A percentile compares a stretch with the other conserved stretches of the same genome.
Evolutionary conservation across 2,113 vertebrate species (phyloP).

Genomic region (Peromyscus leucopus): DNA sequence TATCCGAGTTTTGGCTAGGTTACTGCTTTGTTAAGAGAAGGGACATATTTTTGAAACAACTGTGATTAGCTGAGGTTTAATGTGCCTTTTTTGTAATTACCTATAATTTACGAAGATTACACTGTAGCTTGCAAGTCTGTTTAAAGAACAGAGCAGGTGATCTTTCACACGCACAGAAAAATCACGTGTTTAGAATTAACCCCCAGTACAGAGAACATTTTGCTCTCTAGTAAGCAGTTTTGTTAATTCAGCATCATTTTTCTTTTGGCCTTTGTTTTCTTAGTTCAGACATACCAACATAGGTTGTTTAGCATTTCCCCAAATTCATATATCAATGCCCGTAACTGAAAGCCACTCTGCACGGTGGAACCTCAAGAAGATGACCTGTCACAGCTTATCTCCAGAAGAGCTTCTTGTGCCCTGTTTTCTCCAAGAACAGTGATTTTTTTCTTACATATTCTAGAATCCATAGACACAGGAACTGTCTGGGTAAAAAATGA

Average conservation of each 20-base stretch:
- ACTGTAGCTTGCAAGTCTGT: slow-evolving; percentile 67
- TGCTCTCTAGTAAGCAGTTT: slow-evolving; percentile 47
- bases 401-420: slow-evolving; percentile 9
- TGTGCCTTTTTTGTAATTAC: slow-evolving; percentile 71
- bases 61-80: slow-evolving; percentile 79
- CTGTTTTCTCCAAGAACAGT: slow-evolving; percentile 21
- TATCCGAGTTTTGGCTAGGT: slow-evolving; percentile 74
- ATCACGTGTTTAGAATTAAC: slow-evolving; percentile 45
- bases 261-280: slow-evolving; percentile 51
- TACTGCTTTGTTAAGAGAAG: slow-evolving; percentile 76
- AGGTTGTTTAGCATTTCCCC: slow-evolving; percentile 52
- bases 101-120: slow-evolving; percentile 82
- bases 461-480: slow-evolving; percentile 24
- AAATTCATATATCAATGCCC: slow-evolving; percentile 50
- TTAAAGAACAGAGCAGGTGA: slow-evolving; percentile 74
- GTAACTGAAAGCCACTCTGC: slow-evolving; percentile 6
- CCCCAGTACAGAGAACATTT: slow-evolving; percentile 53
- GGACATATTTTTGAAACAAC: slow-evolving; percentile 82
- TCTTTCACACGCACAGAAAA: slow-evolving; percentile 40
- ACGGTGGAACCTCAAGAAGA: slow-evolving; percentile 4
- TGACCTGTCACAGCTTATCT: slow-evolving; percentile 3
- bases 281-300: slow-evolving; percentile 4
- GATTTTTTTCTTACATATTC: background rate
- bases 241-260: slow-evolving; percentile 31
- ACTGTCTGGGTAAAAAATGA: background rate